phyloP scores from a whole-genome alignment of 1,140 invertebrate genomes.

The Leptinotarsa undecemlineata region DNA sequence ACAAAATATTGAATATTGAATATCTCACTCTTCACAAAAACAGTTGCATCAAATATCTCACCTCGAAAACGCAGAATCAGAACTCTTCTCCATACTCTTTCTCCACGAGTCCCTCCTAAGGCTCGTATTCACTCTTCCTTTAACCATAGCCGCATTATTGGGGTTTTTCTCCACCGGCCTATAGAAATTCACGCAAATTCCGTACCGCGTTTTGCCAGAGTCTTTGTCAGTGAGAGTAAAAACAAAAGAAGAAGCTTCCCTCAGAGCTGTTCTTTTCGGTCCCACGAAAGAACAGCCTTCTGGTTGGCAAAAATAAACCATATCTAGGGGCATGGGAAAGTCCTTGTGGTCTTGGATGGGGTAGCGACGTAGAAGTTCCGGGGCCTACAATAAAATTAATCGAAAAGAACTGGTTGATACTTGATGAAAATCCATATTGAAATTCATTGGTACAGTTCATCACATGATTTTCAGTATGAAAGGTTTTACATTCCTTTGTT shows the following conservation, averaged over 20 bases:
- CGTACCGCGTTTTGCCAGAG: slow-evolving; percentile 82
- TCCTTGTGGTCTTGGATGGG: slow-evolving; percentile 97
- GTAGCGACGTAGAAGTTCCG: slow-evolving; percentile 92
- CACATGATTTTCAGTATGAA: too few species aligned
- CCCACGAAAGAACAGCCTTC: slow-evolving; percentile 95
- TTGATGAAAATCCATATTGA: too few species aligned
- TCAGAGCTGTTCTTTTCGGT: slow-evolving; percentile 77
- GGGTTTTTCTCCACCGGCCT: slow-evolving; percentile 75
- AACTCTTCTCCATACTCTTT: slow-evolving; percentile 87
- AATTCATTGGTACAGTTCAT: too few species aligned
- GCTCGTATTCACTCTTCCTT: slow-evolving; percentile 57
- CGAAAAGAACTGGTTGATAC: too few species aligned
- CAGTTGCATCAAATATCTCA: slow-evolving; percentile 56
- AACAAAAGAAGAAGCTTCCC: slow-evolving; percentile 95
- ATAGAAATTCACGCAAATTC: slow-evolving; percentile 98
- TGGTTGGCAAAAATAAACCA: slow-evolving; percentile 99
- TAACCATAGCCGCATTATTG: slow-evolving; percentile 42
- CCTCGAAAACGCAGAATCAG: slow-evolving; percentile 91
- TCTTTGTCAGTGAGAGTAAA: slow-evolving; percentile 99
- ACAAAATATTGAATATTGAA: slow-evolving; percentile 10
- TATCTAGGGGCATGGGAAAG: slow-evolving; percentile 94
- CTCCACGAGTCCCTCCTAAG: slow-evolving; percentile 84
- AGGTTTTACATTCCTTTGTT: too few species aligned
- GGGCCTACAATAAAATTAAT: slow-evolving; percentile 62
- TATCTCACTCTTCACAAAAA: neutral